Evolutionary conservation across 2,797 vertebrate genomes (phyloP).

Genomic region (Myotis pilosus): DNA sequence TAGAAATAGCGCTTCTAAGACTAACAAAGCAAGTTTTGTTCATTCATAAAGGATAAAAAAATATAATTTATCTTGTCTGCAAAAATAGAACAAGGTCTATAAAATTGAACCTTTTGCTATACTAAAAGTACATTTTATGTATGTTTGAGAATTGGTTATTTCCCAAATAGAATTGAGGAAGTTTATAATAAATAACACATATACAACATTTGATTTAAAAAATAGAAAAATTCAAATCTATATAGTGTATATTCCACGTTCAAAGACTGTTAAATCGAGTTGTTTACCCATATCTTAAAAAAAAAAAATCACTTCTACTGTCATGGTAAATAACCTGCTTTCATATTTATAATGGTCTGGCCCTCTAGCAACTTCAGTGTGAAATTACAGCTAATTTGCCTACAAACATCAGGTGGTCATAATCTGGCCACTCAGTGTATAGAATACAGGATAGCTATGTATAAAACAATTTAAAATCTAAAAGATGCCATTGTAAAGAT

Average conservation of each 20-base stretch:
- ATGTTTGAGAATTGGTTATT: background rate
- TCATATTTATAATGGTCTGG: no score
- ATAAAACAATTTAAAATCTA: background rate
- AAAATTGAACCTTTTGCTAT: background rate
- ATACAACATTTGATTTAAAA: background rate
- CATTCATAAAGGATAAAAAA: background rate
- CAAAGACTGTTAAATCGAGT: no score
- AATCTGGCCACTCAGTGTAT: background rate
- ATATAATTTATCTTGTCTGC: background rate
- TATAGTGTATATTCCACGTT: no score
- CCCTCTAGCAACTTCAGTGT: no score
- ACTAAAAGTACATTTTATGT: background rate
- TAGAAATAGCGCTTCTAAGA: conserved; percentile 1
- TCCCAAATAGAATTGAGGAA: background rate
- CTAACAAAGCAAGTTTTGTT: conserved; percentile 11
- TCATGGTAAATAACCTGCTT: no score
- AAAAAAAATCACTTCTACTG: no score
- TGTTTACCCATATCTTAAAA: no score
- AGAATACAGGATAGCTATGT: background rate
- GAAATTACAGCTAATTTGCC: no score
- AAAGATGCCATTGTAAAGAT: background rate
- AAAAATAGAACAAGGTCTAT: conserved; percentile 12
- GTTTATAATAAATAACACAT: background rate
- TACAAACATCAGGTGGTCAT: no score
- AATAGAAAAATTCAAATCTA: background rate